Conservation (phyloP, 2,797 vertebrate genomes). For the Sebastes vulpes region DNA sequence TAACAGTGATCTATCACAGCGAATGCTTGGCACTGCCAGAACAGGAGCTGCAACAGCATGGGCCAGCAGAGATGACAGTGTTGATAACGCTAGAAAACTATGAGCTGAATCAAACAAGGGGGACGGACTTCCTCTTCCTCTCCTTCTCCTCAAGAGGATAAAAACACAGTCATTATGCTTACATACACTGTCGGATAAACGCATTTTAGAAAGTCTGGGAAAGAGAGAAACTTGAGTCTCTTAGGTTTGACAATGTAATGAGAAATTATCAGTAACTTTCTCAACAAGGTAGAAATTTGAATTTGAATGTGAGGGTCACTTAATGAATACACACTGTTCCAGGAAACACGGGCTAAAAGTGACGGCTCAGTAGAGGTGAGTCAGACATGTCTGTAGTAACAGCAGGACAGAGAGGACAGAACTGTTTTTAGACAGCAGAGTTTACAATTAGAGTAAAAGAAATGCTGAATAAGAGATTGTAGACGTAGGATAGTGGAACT, state of each 20-base stretch:
- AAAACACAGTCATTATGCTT: not conserved
- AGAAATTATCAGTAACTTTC: not conserved
- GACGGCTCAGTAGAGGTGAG: not conserved
- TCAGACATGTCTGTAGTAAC: not conserved
- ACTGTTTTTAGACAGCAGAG: not conserved
- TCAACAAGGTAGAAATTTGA: not conserved
- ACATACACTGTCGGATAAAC: not conserved
- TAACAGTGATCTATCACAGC: slow-evolving; percentile 76
- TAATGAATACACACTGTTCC: not conserved
- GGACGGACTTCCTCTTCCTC: not conserved
- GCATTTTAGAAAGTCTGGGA: not conserved
- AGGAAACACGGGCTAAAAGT: not conserved
- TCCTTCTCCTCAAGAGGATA: not conserved
- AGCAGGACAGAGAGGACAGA: not conserved
- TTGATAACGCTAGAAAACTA: slow-evolving; percentile 43
- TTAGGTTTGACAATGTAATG: not conserved
- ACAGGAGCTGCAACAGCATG: slow-evolving; percentile 71
- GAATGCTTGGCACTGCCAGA: slow-evolving; percentile 62
- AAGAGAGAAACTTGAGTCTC: not conserved
- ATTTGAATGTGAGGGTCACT: not conserved
- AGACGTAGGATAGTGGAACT: not conserved
- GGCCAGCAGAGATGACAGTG: slow-evolving; percentile 50
- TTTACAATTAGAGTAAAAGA: not conserved
- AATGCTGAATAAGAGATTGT: not conserved
- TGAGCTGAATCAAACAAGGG: slow-evolving; percentile 18